phyloP scores from a whole-genome alignment of 1,140 invertebrate species.

The Formica exsecta region DNA sequence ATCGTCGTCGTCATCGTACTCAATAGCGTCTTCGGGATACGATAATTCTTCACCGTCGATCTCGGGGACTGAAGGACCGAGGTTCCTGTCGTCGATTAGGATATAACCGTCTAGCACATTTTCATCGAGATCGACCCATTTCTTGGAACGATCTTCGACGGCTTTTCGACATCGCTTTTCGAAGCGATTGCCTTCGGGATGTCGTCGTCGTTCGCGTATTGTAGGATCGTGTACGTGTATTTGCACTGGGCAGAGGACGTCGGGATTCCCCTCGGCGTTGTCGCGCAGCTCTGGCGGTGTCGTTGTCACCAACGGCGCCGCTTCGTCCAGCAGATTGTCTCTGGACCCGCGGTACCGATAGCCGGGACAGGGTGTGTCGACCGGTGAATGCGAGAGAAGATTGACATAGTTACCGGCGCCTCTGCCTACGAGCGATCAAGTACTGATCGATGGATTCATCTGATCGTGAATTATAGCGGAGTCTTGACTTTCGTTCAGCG shows the following conservation, averaged over 20 bases:
- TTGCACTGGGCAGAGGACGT: conserved; percentile 72
- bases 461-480: conserved; percentile 38
- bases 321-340: conserved; percentile 64
- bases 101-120: conserved; percentile 67
- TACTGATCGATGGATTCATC: conserved; percentile 60
- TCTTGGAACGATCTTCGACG: conserved; percentile 39
- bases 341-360: conserved; percentile 69
- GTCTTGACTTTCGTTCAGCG: conserved; percentile 71
- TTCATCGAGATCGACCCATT: conserved; percentile 72
- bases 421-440: conserved; percentile 78
- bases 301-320: conserved; percentile 57
- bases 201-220: conserved; percentile 52
- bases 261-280: conserved; percentile 49
- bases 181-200: not conserved
- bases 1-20: conserved; percentile 45
- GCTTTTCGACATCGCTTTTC: conserved; percentile 8
- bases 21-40: conserved; percentile 48
- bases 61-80: conserved; percentile 63
- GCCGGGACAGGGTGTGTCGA: conserved; percentile 76
- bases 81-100: conserved; percentile 64
- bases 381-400: conserved; percentile 76
- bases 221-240: conserved; percentile 69
- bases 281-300: conserved; percentile 55
- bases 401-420: conserved; percentile 74
- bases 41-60: conserved; percentile 67